phyloP scores from a whole-genome alignment of 2,113 vertebrate species.

The Macrotis lagotis region DNA sequence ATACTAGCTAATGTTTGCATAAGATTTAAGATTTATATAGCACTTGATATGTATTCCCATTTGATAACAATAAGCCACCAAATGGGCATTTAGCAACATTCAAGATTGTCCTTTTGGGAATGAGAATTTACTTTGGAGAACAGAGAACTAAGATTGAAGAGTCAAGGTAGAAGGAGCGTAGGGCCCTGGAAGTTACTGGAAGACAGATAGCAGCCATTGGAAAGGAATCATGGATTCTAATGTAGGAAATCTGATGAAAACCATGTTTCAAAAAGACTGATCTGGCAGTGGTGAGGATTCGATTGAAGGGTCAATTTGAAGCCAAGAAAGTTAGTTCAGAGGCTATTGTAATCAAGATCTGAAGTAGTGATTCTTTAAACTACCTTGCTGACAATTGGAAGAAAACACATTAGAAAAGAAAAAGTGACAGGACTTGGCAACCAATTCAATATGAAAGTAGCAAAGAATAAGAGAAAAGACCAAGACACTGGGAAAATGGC shows the following conservation, averaged over 20 bases:
- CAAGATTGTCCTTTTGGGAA: background rate
- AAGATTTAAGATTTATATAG: background rate
- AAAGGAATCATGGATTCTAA: background rate
- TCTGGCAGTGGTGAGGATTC: background rate
- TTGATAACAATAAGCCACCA: background rate
- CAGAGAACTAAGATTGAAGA: background rate
- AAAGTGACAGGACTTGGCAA: background rate
- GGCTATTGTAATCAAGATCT: background rate
- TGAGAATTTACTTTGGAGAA: background rate
- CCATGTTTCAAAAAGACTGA: background rate
- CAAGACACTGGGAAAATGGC: background rate
- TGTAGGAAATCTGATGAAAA: background rate
- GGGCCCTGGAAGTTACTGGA: background rate
- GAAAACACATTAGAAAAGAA: background rate
- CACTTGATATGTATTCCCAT: background rate
- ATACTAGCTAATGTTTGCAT: background rate
- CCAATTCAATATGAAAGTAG: background rate
- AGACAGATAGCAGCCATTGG: background rate
- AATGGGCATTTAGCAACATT: background rate
- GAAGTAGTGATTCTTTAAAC: background rate
- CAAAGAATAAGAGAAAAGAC: background rate
- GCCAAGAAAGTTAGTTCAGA: background rate
- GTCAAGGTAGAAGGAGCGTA: background rate
- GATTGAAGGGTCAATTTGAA: background rate
- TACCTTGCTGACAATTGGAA: background rate